These are phyloP conservation scores for Onychostoma macrolepis DNA, from an alignment of 2,113 vertebrate genomes.

Conservation along the genomic window DNA sequence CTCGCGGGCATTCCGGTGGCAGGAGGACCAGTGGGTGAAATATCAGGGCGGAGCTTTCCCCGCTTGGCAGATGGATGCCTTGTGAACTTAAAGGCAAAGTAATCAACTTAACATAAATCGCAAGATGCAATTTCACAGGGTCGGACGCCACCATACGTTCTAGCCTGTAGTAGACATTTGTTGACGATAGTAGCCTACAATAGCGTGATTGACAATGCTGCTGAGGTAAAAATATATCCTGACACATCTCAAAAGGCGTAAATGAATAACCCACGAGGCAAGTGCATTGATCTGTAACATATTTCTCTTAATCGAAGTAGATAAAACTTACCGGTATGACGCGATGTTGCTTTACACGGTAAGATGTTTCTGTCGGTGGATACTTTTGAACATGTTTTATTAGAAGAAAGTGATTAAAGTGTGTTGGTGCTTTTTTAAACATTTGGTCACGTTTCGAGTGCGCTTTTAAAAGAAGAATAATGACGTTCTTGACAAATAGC, in stretches of 20 bases:
- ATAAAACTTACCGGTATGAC: slow-evolving; percentile 25
- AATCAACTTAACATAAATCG: slow-evolving; percentile 64
- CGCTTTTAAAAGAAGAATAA: not conserved
- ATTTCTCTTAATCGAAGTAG: slow-evolving; percentile 32
- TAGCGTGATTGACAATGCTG: slow-evolving; percentile 10
- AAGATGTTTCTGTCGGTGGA: slow-evolving; percentile 39
- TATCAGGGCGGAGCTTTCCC: slow-evolving; percentile 62
- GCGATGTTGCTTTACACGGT: slow-evolving; percentile 47
- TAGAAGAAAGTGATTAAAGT: not conserved
- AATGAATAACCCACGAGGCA: slow-evolving; percentile 29
- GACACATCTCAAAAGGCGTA: not conserved
- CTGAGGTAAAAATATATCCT: slow-evolving; percentile 11
- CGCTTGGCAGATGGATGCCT: slow-evolving; percentile 61
- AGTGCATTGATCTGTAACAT: slow-evolving; percentile 43
- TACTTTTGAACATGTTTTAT: slow-evolving; percentile 12
- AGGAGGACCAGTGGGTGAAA: slow-evolving; percentile 64
- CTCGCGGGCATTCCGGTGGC: slow-evolving; percentile 61
- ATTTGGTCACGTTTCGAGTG: not conserved
- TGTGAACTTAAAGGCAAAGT: slow-evolving; percentile 70
- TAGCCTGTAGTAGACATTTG: slow-evolving; percentile 42
- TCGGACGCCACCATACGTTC: slow-evolving; percentile 56
- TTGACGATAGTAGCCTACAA: slow-evolving; percentile 1
- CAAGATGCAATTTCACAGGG: slow-evolving; percentile 45
- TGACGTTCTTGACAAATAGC: not conserved
- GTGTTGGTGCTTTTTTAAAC: not conserved